A percentile compares a stretch with the other conserved stretches of the same genome.
These are phyloP conservation scores for Drosophila anceps DNA, from an alignment of 2,888 invertebrate genomes.

Conservation along the genomic window DNA sequence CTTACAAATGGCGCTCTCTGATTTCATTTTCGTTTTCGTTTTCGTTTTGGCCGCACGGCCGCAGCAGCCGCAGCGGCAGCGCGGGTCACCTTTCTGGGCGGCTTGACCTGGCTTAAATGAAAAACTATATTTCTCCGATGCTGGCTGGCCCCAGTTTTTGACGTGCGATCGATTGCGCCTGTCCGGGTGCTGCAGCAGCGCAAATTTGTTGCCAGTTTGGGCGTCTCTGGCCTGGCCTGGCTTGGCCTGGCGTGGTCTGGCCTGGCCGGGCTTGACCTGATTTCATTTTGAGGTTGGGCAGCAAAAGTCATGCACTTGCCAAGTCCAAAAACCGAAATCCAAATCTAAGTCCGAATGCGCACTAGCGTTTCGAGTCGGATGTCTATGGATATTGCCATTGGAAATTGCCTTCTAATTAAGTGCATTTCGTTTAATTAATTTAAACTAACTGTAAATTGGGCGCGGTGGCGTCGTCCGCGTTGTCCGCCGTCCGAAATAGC, in stretches of 20 bases:
- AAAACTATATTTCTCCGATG: conserved; percentile 76
- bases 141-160: conserved; percentile 79
- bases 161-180: conserved; percentile 80
- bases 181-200: conserved; percentile 63
- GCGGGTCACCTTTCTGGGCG: conserved; percentile 73
- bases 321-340: conserved; percentile 27
- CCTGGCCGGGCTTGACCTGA: conserved; percentile 58
- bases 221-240: conserved; percentile 38
- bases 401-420: conserved; percentile 83
- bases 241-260: conserved; percentile 14
- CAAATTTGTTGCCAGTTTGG: conserved; percentile 70
- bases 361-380: conserved; percentile 17
- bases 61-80: conserved; percentile 21
- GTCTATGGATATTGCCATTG: conserved; percentile 50
- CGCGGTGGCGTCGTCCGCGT: conserved; percentile 69
- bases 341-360: conserved; percentile 28
- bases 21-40: conserved; percentile 70
- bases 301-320: conserved; percentile 79
- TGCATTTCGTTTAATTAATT: conserved; percentile 84
- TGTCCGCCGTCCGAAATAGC: conserved; percentile 50
- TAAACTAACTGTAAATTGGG: conserved; percentile 84
- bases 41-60: conserved; percentile 35
- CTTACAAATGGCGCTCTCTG: conserved; percentile 69
- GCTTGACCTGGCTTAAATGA: conserved; percentile 80
- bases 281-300: conserved; percentile 75